Evolutionary conservation across 2,888 invertebrate genomes (phyloP).

Genomic region (Tupiocoris notatus): DNA sequence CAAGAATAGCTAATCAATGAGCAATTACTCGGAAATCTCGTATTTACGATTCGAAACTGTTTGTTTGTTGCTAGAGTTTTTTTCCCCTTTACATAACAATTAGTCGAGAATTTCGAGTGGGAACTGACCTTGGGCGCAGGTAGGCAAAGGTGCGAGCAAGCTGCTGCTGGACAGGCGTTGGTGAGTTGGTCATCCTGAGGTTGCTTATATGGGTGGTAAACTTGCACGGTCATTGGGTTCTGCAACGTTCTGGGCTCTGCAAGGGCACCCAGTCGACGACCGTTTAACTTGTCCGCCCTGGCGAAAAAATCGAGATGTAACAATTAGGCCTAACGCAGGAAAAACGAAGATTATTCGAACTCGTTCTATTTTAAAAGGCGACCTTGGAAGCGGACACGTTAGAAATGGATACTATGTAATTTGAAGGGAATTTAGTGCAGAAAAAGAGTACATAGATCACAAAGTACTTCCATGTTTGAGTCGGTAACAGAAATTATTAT

Average conservation of each 20-base stretch:
- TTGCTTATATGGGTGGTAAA: constrained; percentile 91
- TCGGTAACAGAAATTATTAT: too few species aligned
- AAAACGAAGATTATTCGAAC: too few species aligned
- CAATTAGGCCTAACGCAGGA: too few species aligned
- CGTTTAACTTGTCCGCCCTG: constrained; percentile 86
- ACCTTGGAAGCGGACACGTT: too few species aligned
- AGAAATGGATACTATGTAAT: too few species aligned
- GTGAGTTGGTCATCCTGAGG: constrained; percentile 67
- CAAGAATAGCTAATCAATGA: background rate
- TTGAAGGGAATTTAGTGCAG: too few species aligned
- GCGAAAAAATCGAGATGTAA: too few species aligned
- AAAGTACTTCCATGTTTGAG: too few species aligned
- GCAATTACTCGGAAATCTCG: background rate
- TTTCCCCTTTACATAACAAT: background rate
- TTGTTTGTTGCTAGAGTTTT: background rate
- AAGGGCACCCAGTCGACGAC: constrained; percentile 72
- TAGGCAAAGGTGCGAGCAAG: constrained; percentile 89
- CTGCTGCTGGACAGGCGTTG: constrained; percentile 92
- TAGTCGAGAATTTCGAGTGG: background rate
- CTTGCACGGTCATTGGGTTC: constrained; percentile 92
- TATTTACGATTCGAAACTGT: background rate
- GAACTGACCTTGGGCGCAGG: constrained; percentile 58
- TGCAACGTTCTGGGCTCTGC: constrained; percentile 76
- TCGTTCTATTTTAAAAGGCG: too few species aligned
- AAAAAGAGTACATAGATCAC: too few species aligned